Evolutionary conservation across 1,140 invertebrate species (phyloP).

Genomic region (Calephelis nemesis): DNA sequence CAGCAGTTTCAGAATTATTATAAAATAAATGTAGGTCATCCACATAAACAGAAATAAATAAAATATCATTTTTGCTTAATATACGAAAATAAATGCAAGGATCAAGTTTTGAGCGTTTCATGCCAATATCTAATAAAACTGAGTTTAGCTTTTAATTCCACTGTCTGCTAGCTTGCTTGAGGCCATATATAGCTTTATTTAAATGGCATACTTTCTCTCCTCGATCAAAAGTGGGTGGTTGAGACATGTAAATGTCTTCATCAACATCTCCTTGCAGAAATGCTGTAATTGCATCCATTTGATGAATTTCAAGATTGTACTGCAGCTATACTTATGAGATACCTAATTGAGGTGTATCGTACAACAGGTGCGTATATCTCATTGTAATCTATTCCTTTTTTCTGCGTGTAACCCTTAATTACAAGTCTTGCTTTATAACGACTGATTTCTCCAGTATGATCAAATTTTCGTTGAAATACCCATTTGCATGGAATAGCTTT

Average conservation of each 20-base stretch:
- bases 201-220: conserved; percentile 42
- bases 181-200: conserved; percentile 60
- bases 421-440: conserved; percentile 52
- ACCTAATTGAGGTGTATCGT: conserved; percentile 35
- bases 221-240: conserved; percentile 35
- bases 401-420: conserved; percentile 44
- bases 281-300: conserved; percentile 41
- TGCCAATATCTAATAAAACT: conserved; percentile 27
- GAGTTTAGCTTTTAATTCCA: conserved; percentile 36
- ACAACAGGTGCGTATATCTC: conserved; percentile 45
- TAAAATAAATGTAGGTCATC: neutral
- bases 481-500: conserved; percentile 34
- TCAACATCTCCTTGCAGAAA: conserved; percentile 57
- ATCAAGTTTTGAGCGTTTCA: conserved; percentile 25
- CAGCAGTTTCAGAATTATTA: too few species aligned
- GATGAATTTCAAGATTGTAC: conserved; percentile 38
- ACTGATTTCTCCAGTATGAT: conserved; percentile 28
- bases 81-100: conserved; percentile 35
- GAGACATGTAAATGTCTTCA: conserved; percentile 57
- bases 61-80: conserved; percentile 23
- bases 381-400: conserved; percentile 42
- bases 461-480: conserved; percentile 35
- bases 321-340: conserved; percentile 42
- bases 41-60: conserved; percentile 11
- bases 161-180: conserved; percentile 54